Evolutionary conservation across 1,140 invertebrate species (phyloP), one percentile per base, ranked within the genome.

Genomic region (Berghia stephanieae): DNA sequence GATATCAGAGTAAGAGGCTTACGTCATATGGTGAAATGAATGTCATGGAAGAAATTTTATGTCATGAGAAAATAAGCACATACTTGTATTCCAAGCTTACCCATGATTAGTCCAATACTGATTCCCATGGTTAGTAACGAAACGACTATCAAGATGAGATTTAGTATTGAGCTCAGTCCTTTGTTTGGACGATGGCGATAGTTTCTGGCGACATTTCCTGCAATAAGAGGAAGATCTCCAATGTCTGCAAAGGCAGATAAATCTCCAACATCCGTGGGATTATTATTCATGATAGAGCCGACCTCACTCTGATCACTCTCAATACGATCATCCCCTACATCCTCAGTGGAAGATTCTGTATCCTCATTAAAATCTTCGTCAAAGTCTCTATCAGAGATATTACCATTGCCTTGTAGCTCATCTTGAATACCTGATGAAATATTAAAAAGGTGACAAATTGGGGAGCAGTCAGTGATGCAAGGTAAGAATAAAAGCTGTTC

Each of bases 241-340:
- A 79, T 76, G 52, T 79, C 78, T 68, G 75, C 43, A 43, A 79
- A 44, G 27, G 66, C 38, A 6, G 68, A 77, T 27, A 70, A 36
- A 36, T 79, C 78, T 52, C 49, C 72, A 49, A 76, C 44, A 55
- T 78, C 76, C n/a, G n/a, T n/a, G n/a, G n/a, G n/a, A 67, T 79
- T 70, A 31, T 71, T 24, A 21, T 40, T 13, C 6, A 44, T 34
- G 2, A 77, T n/a, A 60, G 74, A 76, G 13, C 69, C 69, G 55
- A 57, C 43, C 69, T 76, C 74, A 72, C 78, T 79, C 60, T 79
- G 78, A 49, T 76, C 78, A 79, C 74, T 77, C 68, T 79, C 78
- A 67, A 79, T 77, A 0, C 78, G 55, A 52, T 75, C 73, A 66
- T 79, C 68, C 43, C 63, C 24, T 8, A 38, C 55, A 49, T 79